Evolutionary conservation across 35 echinoderm and acorn worm species (phyloP).

Genomic region (Chiridota heheva): DNA sequence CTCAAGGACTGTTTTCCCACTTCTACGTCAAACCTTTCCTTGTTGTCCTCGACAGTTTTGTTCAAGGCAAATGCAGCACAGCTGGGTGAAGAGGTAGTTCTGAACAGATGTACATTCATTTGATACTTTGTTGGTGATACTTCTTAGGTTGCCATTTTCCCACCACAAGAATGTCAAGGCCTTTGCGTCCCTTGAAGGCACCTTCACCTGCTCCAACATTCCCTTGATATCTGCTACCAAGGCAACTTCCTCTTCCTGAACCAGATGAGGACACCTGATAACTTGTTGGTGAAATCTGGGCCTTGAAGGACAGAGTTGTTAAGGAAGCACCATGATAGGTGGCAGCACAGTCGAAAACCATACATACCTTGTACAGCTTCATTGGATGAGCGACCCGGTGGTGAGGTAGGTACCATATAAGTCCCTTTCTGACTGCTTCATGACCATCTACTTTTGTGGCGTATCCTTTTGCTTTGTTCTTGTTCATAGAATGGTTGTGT

Average conservation of each 20-base stretch:
- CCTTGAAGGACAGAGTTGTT: slow-evolving; percentile 35
- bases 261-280: slow-evolving; percentile 52
- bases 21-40: slow-evolving; percentile 24
- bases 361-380: slow-evolving; percentile 14
- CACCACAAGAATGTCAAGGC: slow-evolving; percentile 72
- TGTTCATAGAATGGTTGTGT: slow-evolving; percentile 37
- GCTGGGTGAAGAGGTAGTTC: slow-evolving; percentile 48
- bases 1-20: slow-evolving; percentile 38
- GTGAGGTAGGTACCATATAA: slow-evolving; percentile 38
- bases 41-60: slow-evolving; percentile 49
- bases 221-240: slow-evolving; percentile 39
- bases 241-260: slow-evolving; percentile 52
- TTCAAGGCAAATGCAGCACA: slow-evolving; percentile 50
- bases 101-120: slow-evolving; percentile 51
- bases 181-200: slow-evolving; percentile 16
- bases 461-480: slow-evolving; percentile 34
- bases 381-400: slow-evolving; percentile 28
- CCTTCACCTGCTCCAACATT: slow-evolving; percentile 67
- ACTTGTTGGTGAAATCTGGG: slow-evolving; percentile 41
- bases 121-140: slow-evolving; percentile 22
- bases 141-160: slow-evolving; percentile 24
- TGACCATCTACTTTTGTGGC: slow-evolving; percentile 14
- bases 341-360: slow-evolving; percentile 32
- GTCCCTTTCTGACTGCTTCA: background rate
- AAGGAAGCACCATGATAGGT: slow-evolving; percentile 6